phyloP scores from a whole-genome alignment of 1,140 invertebrate species.

The Mizuhopecten yessoensis region DNA sequence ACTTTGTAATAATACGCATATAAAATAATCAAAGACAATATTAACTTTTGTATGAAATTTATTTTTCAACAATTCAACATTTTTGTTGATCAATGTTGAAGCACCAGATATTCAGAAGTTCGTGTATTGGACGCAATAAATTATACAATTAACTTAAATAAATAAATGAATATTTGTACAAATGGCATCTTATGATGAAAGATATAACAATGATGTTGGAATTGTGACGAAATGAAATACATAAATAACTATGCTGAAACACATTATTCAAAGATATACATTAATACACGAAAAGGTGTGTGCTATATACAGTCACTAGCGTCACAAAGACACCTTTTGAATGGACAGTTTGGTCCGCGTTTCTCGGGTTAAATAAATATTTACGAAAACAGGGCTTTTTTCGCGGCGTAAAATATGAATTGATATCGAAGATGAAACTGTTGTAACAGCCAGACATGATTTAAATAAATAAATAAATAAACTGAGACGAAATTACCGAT shows the following conservation, averaged over 20 bases:
- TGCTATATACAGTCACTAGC: background rate
- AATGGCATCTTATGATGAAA: background rate
- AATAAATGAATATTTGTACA: constrained; percentile 30
- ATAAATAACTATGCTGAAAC: background rate
- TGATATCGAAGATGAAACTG: background rate
- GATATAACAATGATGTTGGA: background rate
- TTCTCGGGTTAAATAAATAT: constrained; percentile 6
- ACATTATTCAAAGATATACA: background rate
- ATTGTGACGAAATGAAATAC: constrained; percentile 39
- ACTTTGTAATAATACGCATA: background rate
- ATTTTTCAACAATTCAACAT: constrained; percentile 40
- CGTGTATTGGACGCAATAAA: background rate
- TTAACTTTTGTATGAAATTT: constrained; percentile 12
- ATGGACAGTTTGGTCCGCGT: background rate
- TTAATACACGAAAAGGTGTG: background rate
- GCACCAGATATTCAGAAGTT: constrained; percentile 29
- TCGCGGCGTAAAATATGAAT: background rate
- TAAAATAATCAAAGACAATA: background rate
- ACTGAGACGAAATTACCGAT: background rate
- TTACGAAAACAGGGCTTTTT: background rate
- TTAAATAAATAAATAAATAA: constrained; percentile 36
- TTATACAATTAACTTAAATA: constrained; percentile 22
- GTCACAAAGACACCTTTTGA: background rate
- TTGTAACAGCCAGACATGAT: background rate
- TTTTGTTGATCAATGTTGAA: constrained; percentile 32